A percentile compares a stretch with the other conserved stretches of the same genome.
phyloP scores from a whole-genome alignment of 2,797 vertebrate genomes.

The Glyptemys insculpta region DNA sequence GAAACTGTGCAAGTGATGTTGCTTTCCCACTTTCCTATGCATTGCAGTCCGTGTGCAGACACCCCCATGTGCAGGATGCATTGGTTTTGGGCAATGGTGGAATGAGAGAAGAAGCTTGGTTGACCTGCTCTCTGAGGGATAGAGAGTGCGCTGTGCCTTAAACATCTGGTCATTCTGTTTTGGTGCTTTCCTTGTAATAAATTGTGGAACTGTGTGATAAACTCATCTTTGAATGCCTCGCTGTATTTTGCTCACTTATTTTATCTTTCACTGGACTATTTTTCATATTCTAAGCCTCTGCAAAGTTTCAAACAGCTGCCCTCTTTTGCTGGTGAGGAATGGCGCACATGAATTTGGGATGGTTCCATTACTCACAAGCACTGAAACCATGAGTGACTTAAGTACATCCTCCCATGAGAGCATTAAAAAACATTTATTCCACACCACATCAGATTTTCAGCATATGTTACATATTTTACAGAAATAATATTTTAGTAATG shows the following conservation, averaged over 20 bases:
- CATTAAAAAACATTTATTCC: accelerated
- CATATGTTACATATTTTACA: neutral
- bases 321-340: neutral
- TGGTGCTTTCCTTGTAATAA: neutral
- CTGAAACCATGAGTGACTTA: neutral
- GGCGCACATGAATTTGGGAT: neutral
- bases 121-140: neutral
- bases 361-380: neutral
- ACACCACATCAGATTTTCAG: accelerated
- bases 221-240: neutral
- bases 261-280: neutral
- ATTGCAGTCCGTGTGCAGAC: neutral
- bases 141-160: neutral
- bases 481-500: neutral
- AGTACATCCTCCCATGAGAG: neutral
- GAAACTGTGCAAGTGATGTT: neutral
- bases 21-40: neutral
- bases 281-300: neutral
- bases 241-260: neutral
- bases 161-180: accelerated
- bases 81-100: neutral
- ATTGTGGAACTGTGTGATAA: neutral
- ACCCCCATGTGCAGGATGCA: neutral
- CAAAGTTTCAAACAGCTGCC: neutral
- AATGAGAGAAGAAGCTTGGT: neutral